Percentiles rank a stretch among this genome's conserved stretches.
Evolutionary conservation across 2,797 vertebrate species (phyloP).

Genomic region (Philypnodon macrostomus): DNA sequence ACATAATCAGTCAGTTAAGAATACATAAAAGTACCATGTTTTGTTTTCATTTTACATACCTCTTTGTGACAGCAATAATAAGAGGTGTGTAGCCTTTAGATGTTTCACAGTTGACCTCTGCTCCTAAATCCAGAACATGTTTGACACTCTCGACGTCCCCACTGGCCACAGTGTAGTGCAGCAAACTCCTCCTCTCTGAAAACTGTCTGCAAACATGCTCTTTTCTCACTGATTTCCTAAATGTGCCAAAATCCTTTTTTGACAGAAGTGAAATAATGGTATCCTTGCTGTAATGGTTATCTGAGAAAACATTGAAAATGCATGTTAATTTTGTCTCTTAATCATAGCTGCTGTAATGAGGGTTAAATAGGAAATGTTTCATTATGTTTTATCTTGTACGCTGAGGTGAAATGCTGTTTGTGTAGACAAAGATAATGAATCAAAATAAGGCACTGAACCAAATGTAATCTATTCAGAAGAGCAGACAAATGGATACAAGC

Average conservation of each 20-base stretch:
- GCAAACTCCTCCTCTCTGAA: constrained; percentile 69
- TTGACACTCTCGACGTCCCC: constrained; percentile 71
- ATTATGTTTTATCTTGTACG: background rate
- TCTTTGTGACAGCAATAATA: constrained; percentile 74
- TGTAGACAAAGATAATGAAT: background rate
- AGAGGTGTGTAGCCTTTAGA: constrained; percentile 80
- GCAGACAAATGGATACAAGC: background rate
- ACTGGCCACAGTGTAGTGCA: constrained; percentile 78
- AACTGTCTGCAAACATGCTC: constrained; percentile 62
- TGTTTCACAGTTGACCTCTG: constrained; percentile 71
- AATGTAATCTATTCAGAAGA: constrained; percentile 1
- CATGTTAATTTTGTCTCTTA: background rate
- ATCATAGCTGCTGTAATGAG: background rate
- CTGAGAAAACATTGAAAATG: constrained; percentile 42
- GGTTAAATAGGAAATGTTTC: background rate
- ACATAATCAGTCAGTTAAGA: background rate
- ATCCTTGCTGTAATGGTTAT: constrained; percentile 12
- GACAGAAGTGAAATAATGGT: constrained; percentile 57
- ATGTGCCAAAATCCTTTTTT: constrained; percentile 70
- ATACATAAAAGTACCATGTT: background rate
- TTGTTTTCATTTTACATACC: constrained; percentile 41
- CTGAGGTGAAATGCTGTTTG: background rate
- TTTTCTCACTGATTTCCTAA: constrained; percentile 59
- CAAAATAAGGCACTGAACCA: constrained; percentile 1
- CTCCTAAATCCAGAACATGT: constrained; percentile 74